Evolutionary conservation across 1,140 invertebrate species (phyloP), one percentile per base, ranked within the genome.

Genomic region (Cydia splendana): DNA sequence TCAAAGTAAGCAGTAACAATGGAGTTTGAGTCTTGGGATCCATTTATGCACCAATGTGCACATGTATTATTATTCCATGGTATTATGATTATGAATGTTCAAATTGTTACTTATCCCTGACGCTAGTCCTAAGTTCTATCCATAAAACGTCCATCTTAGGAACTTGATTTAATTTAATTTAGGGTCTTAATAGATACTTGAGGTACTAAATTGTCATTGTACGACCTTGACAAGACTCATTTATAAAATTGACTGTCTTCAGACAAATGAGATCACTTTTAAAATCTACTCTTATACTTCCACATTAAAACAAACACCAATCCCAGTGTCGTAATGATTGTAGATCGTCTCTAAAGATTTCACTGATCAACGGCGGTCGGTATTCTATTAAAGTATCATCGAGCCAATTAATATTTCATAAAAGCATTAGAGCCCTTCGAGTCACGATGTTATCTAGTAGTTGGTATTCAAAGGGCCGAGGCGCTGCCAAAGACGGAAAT

Each of bases 401-500:
- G 74, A 75, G 51, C 51, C 73, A 51, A 74, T 77, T 77, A 77
- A 74, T 65, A 77, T 77, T 77, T 74, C 62, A 77, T 67, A 76
- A 76, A 81, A 84, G 79, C 83, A 80, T 85, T 87, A 71, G 34
- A 30, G 67, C 67, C 67, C 67, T 71, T 34, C 30, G 67, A 62
- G 18, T 62, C 79, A 62, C 80, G 90, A 90, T 90, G 74, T 78
- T 85, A 91, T 90, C 88, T 57, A 15, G 62, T 75, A 77, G 76
- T 89, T 85, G 75, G 86, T 89, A 92, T 92, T 85, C 89, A 85
- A 34, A 78, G 76, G 75, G 81, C 71, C 89, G 88, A 85, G 82
- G 84, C 82, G 65, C 57, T 28, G 82, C 42, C 80, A 87, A 87
- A 89, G 88, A 90, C 84, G 79, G 79, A 85, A 90, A 90, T 92